phyloP scores from a whole-genome alignment of 2,113 vertebrate genomes.

The Arvicanthis niloticus region DNA sequence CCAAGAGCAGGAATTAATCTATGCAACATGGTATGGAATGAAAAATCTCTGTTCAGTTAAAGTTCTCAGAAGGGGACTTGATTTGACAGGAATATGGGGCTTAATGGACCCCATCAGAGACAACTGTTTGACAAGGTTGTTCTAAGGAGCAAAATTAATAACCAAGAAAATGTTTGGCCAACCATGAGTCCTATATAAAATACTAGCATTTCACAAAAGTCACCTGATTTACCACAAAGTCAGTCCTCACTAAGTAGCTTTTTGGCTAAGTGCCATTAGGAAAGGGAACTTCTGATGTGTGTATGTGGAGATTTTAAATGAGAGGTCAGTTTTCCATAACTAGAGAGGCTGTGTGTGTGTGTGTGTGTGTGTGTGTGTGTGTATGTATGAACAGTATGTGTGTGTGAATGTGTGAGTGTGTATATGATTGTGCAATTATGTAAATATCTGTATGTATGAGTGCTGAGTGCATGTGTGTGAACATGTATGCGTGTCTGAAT shows the following conservation, averaged over 20 bases:
- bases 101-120: neutral
- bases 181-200: neutral
- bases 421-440: neutral
- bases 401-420: neutral
- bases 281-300: neutral
- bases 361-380: neutral
- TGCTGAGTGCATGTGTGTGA: neutral
- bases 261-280: neutral
- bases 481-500: too few species aligned
- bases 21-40: neutral
- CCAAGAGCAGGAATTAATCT: neutral
- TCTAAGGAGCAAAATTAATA: neutral
- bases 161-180: neutral
- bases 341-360: neutral
- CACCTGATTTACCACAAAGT: neutral
- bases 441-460: neutral
- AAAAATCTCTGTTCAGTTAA: neutral
- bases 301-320: neutral
- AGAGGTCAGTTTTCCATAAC: neutral
- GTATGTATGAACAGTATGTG: neutral
- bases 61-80: constrained; percentile 18
- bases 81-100: constrained; percentile 3
- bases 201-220: constrained; percentile 14
- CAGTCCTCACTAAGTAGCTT: neutral
- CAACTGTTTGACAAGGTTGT: neutral